phyloP scores from a whole-genome alignment of 92 coral and sea anemone species.

The Epizoanthus illoricatus region DNA sequence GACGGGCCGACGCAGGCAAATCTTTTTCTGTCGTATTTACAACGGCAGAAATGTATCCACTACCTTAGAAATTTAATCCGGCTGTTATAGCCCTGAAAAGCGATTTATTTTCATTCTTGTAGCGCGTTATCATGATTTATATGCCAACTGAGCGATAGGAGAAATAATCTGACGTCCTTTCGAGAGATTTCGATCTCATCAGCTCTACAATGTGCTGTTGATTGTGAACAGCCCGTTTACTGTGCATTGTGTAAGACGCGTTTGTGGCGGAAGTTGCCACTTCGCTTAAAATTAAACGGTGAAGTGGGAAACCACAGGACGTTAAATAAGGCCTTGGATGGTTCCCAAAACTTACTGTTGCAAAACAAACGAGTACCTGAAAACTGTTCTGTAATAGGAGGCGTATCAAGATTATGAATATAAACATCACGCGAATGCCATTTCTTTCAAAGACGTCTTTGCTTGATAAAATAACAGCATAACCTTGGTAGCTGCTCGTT shows the following conservation, averaged over 20 bases:
- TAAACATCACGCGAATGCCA: constrained; percentile 1
- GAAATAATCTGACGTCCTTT: constrained; percentile 22
- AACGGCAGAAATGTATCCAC: constrained; percentile 26
- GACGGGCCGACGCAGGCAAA: constrained; percentile 24
- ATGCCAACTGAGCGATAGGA: constrained; percentile 13
- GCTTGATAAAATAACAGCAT: not conserved
- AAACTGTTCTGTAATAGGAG: too few species aligned
- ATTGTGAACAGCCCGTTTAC: constrained; percentile 46
- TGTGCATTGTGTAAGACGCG: constrained; percentile 50
- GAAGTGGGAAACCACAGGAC: constrained; percentile 43
- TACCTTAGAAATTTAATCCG: constrained; percentile 22
- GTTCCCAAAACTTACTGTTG: not conserved
- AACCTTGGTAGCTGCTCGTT: not conserved
- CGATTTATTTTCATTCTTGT: not conserved
- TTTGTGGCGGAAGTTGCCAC: constrained; percentile 66
- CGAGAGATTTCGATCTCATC: constrained; percentile 33
- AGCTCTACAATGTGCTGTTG: constrained; percentile 7
- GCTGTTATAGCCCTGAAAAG: not conserved
- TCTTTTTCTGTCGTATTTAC: constrained; percentile 29
- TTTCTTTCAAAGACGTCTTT: constrained; percentile 5
- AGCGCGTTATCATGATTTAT: not conserved
- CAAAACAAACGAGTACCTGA: not conserved
- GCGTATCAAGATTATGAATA: too few species aligned
- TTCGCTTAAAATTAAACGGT: constrained; percentile 52
- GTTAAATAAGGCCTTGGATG: constrained; percentile 6